A percentile compares a stretch with the other conserved stretches of the same genome.
Conservation (phyloP, 2,113 vertebrate species). For the Hippopotamus amphibius region DNA sequence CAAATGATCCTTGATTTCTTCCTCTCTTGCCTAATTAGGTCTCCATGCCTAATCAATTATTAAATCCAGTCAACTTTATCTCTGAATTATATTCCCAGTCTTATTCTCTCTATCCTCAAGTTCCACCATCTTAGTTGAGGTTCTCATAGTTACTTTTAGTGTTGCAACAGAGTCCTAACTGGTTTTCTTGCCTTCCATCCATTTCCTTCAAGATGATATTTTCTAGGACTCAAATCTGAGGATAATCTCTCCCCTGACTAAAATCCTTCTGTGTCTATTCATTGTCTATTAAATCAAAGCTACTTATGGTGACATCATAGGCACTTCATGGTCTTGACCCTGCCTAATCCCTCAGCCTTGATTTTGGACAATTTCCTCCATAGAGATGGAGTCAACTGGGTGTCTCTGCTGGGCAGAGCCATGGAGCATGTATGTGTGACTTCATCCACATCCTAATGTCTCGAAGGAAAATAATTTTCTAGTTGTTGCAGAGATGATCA, state of each 20-base stretch:
- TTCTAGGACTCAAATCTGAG: background rate
- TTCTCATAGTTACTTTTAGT: slow-evolving; percentile 42
- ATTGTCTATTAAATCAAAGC: slow-evolving; percentile 14
- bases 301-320: background rate
- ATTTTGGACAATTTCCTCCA: slow-evolving; percentile 13
- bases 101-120: background rate
- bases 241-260: background rate
- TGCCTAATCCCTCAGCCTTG: background rate
- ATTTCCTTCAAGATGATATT: background rate
- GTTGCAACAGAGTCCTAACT: background rate
- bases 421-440: background rate
- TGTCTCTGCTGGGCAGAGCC: background rate
- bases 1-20: slow-evolving; percentile 23
- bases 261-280: slow-evolving; percentile 17
- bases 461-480: slow-evolving; percentile 35
- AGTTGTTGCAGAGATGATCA: background rate
- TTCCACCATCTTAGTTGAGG: background rate
- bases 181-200: background rate
- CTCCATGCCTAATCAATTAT: background rate
- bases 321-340: background rate
- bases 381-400: background rate
- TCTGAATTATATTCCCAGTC: slow-evolving; percentile 42
- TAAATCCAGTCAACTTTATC: background rate
- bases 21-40: background rate
- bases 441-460: background rate